These are phyloP conservation scores for Tenodera sinensis DNA, from an alignment of 2,888 invertebrate genomes.

Conservation along the genomic window DNA sequence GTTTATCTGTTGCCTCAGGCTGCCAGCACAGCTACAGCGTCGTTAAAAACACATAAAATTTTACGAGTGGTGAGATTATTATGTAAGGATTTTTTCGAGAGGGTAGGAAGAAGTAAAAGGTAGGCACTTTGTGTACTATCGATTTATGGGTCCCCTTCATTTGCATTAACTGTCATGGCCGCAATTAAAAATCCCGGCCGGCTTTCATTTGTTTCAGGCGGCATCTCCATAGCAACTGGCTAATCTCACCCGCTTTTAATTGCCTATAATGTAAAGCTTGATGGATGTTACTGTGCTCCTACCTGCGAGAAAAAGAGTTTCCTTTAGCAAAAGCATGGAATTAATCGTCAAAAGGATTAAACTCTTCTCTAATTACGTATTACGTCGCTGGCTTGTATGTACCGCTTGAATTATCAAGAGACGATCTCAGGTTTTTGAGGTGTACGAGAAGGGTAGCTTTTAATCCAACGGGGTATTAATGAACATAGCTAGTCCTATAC, in stretches of 20 bases:
- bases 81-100: not conserved
- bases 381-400: not conserved
- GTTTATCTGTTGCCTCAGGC: not conserved
- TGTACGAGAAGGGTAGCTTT: too few relatives aligned
- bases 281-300: slow-evolving; percentile 3
- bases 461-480: too few relatives aligned
- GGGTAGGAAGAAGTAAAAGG: not conserved
- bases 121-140: not conserved
- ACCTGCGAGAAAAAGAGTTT: too few relatives aligned
- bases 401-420: too few relatives aligned
- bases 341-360: not conserved
- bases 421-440: too few relatives aligned
- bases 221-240: not conserved
- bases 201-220: not conserved
- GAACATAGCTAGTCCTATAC: too few relatives aligned
- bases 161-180: not conserved
- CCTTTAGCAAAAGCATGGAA: not conserved
- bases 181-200: not conserved
- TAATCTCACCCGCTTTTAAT: slow-evolving; percentile 20
- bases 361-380: not conserved
- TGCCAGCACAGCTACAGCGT: not conserved
- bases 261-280: slow-evolving; percentile 23
- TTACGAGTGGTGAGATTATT: not conserved
- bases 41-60: not conserved
- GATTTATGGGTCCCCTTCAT: not conserved